These are phyloP conservation scores for Oreotrochilus melanogaster DNA, from an alignment of 2,113 vertebrate species.

Conservation along the genomic window DNA sequence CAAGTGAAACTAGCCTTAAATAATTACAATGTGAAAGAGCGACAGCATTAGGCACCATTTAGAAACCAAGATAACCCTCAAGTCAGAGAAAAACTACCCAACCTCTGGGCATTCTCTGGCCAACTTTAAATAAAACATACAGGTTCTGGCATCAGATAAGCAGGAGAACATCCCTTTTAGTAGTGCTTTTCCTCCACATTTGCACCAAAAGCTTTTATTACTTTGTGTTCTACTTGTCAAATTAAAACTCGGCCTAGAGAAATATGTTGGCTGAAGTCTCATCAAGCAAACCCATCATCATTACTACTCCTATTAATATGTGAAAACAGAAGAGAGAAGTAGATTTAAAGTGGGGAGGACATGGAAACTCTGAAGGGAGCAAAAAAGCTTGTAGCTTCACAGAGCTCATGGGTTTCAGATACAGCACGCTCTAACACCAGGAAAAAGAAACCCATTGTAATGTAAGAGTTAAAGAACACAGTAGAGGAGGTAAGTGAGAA, in stretches of 20 bases:
- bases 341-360: neutral
- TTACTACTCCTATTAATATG: neutral
- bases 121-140: neutral
- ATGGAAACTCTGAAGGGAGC: neutral
- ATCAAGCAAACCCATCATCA: neutral
- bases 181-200: neutral
- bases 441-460: neutral
- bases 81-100: neutral
- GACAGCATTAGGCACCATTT: neutral
- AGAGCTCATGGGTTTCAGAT: neutral
- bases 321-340: neutral
- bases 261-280: neutral
- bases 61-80: neutral
- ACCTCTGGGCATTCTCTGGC: too few species aligned
- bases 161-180: neutral
- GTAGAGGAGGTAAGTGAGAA: neutral
- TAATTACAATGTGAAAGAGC: neutral
- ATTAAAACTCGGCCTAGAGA: neutral
- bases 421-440: neutral
- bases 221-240: neutral
- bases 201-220: neutral
- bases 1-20: neutral
- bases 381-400: neutral
- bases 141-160: neutral
- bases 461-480: neutral